A percentile compares a stretch with the other conserved stretches of the same genome.
phyloP scores from a whole-genome alignment of 2,888 invertebrate species.

The Caenorhabditis uteleia region DNA sequence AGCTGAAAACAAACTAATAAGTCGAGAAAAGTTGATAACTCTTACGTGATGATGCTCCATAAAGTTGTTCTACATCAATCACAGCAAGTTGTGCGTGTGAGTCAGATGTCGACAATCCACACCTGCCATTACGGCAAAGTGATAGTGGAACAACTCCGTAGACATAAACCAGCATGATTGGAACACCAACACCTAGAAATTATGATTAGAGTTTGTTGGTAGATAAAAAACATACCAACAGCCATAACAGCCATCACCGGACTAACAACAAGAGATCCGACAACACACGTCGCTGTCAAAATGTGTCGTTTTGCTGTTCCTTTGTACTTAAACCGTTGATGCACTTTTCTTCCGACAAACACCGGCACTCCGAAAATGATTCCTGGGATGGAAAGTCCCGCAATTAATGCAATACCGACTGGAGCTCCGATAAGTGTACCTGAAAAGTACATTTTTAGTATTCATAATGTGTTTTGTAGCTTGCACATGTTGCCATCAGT shows the following conservation, averaged over 20 bases:
- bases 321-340: constrained; percentile 64
- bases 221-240: constrained; percentile 72
- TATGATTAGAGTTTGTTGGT: too few species aligned
- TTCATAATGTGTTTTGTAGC: too few species aligned
- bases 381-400: constrained; percentile 89
- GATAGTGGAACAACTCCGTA: constrained; percentile 90
- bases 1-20: too few species aligned
- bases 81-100: constrained; percentile 9
- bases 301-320: constrained; percentile 53
- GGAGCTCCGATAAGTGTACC: constrained; percentile 83
- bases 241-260: constrained; percentile 75
- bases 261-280: constrained; percentile 73
- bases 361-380: constrained; percentile 93
- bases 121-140: constrained; percentile 83
- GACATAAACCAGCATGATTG: constrained; percentile 85
- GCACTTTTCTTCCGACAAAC: constrained; percentile 82
- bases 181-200: constrained; percentile 82
- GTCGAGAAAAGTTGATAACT: too few species aligned
- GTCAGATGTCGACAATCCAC: constrained; percentile 73
- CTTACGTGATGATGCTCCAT: too few species aligned
- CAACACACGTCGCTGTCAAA: constrained; percentile 69
- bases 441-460: constrained; percentile 1
- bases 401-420: constrained; percentile 90
- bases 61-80: constrained; percentile 44
- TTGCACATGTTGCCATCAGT: too few species aligned